A percentile compares a stretch with the other conserved stretches of the same genome.
Evolutionary conservation across 2,888 invertebrate genomes (phyloP).

Genomic region (Drepanosiphum platanoidis): DNA sequence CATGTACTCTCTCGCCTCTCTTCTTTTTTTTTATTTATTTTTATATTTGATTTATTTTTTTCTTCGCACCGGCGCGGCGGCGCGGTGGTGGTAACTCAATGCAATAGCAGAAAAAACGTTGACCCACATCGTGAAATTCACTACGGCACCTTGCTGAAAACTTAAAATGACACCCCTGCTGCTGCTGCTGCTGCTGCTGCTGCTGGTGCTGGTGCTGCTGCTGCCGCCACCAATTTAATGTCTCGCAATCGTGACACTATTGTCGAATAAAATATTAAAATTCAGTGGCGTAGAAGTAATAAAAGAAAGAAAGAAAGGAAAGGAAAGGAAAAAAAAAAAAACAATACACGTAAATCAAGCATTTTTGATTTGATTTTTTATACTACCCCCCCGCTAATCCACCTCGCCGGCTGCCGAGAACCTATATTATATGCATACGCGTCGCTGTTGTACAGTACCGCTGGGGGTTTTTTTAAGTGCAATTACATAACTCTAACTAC

Average conservation of each 20-base stretch:
- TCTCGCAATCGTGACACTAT: background rate
- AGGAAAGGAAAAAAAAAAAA: background rate
- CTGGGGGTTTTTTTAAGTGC: background rate
- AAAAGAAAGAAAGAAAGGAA: background rate
- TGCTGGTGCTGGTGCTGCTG: background rate
- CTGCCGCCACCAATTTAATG: background rate
- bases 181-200: background rate
- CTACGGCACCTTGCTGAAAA: background rate
- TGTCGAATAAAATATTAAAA: background rate
- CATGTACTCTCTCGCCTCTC: background rate
- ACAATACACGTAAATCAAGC: background rate
- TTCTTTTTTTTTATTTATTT: constrained; percentile 12
- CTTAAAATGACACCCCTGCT: background rate
- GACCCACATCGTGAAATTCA: background rate
- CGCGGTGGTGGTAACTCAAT: background rate
- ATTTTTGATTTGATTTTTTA: background rate
- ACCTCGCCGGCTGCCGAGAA: background rate
- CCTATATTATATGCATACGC: background rate
- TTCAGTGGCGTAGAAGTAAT: background rate
- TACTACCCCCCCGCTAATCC: background rate
- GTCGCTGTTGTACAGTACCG: background rate
- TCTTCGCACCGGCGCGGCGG: no score
- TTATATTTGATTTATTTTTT: no score
- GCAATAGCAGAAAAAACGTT: background rate
- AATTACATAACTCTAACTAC: no score